These are phyloP conservation scores for Drosophila micromelanica DNA, from an alignment of 1,140 invertebrate species.

Conservation along the genomic window DNA sequence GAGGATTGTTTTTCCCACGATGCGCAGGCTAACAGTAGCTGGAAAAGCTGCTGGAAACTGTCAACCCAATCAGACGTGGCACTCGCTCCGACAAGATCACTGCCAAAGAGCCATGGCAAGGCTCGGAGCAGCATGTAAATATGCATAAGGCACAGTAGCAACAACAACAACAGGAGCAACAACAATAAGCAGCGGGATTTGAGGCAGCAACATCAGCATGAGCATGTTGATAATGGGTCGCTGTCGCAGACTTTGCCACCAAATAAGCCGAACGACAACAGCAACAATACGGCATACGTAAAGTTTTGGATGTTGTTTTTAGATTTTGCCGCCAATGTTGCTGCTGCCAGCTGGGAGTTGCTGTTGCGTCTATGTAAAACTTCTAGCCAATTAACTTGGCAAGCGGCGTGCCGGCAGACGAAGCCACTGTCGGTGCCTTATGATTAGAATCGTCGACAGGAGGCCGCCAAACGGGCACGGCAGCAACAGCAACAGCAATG, in stretches of 20 bases:
- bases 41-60: constrained; percentile 63
- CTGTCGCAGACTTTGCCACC: constrained; percentile 42
- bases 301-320: constrained; percentile 31
- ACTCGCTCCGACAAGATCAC: constrained; percentile 74
- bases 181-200: constrained; percentile 54
- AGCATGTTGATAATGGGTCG: constrained; percentile 62
- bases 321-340: constrained; percentile 63
- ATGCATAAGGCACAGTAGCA: constrained; percentile 54
- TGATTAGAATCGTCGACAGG: constrained; percentile 78
- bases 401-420: constrained; percentile 34
- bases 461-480: constrained; percentile 63
- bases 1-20: constrained; percentile 39
- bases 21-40: constrained; percentile 62
- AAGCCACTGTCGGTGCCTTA: constrained; percentile 67
- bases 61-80: constrained; percentile 74
- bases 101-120: constrained; percentile 47
- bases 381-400: constrained; percentile 79
- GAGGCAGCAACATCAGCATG: constrained; percentile 40
- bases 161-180: constrained; percentile 19
- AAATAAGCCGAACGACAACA: constrained; percentile 59
- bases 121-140: constrained; percentile 60
- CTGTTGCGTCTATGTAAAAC: constrained; percentile 72
- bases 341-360: constrained; percentile 37
- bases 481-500: constrained; percentile 20
- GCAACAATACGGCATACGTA: constrained; percentile 28